These are phyloP conservation scores for Gadus macrocephalus DNA, from an alignment of 2,113 vertebrate species.

Conservation along the genomic window DNA sequence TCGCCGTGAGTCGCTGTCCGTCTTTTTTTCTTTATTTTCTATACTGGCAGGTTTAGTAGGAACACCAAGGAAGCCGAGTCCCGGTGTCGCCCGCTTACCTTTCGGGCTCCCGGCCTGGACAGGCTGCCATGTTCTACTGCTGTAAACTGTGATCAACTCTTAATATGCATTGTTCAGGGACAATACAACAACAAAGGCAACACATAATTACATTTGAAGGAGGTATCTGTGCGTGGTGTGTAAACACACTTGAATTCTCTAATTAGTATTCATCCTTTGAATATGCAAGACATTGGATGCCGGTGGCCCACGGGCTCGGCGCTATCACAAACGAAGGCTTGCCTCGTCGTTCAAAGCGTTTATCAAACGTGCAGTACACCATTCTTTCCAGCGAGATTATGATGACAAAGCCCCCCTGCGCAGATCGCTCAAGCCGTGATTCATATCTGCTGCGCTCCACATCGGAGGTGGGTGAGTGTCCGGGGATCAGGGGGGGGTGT, in stretches of 20 bases:
- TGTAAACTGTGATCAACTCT: constrained; percentile 25
- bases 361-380: no score
- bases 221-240: not conserved
- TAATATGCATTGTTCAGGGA: constrained; percentile 5
- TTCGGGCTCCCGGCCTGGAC: constrained; percentile 15
- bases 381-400: no score
- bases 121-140: constrained; percentile 32
- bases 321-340: no score
- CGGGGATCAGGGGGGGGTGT: constrained; percentile 55
- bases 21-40: not conserved
- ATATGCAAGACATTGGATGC: not conserved
- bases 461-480: constrained; percentile 31
- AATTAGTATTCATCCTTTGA: constrained; percentile 14
- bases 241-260: not conserved
- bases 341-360: no score
- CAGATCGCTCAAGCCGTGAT: constrained; percentile 2
- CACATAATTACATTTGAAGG: not conserved
- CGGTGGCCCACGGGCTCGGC: not conserved
- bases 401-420: no score
- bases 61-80: constrained; percentile 8
- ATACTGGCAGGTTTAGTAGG: not conserved
- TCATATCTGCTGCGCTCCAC: not conserved
- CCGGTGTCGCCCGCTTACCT: constrained; percentile 13
- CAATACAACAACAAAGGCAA: not conserved
- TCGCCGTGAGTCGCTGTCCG: constrained; percentile 33